Evolutionary conservation across 2,888 invertebrate species (phyloP), one percentile per base, ranked within the genome.

Genomic region (Dicycla oo): DNA sequence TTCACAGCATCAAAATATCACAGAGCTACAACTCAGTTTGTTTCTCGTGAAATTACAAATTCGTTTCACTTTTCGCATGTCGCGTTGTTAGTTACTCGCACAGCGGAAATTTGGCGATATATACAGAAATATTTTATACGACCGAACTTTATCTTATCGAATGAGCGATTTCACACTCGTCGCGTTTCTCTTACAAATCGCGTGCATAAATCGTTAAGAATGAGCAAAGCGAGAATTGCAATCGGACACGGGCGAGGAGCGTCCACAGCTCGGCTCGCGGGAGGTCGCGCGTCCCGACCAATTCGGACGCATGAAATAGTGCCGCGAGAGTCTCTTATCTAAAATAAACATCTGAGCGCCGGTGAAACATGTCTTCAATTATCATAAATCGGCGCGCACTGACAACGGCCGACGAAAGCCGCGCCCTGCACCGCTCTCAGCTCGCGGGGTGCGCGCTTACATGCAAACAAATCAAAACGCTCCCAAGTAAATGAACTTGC

Each of bases 301-400:
- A 94, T 94, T 95, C 94, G 92, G 93, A 92, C 93, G 91, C 90
- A 94, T 95, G 94, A 96, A 95, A 95, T 95, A 95, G 94, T 94
- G 92, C 93, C 92, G 91, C 90, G 91, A 91, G 92, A 91, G 84
- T 81, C 88, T 91, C 92, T 95, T 95, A 96, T 95, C 96, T 95
- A 95, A 95, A 96, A 95, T 95, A 96, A 96, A 95, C 95, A 95
- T 96, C 95, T 91, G 93, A 93, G 91, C 93, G 93, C 93, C 94
- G 92, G 93, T 95, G 95, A 94, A 95, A 95, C 95, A 95, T 93
- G 95, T 92, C 95, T 96, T 96, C 95, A 95, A 96, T 96, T 95
- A 96, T 95, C 95, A 95, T 96, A 96, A 96, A 96, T 96, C 95
- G 94, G 93, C 92, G 90, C 87, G 90, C 89, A 91, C 93, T 93